Percentiles rank a stretch among this genome's conserved stretches.
phyloP scores from a whole-genome alignment of 2,113 vertebrate species.

The Pipra filicauda region DNA sequence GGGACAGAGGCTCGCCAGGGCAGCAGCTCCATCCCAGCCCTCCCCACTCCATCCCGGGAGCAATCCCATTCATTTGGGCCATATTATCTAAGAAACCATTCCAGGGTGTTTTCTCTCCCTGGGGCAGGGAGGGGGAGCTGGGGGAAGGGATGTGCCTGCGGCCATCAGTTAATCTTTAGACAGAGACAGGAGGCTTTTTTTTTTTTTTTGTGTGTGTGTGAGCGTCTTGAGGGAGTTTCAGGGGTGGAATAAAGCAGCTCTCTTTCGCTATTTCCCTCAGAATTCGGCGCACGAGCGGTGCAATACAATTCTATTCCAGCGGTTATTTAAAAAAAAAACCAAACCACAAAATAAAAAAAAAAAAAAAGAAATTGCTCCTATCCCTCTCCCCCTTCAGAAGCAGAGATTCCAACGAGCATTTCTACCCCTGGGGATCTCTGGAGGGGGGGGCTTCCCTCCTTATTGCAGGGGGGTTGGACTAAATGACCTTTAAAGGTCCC shows the following conservation, averaged over 20 bases:
- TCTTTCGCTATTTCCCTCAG: not conserved
- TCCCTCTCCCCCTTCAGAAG: not conserved
- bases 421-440: not conserved
- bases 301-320: not conserved
- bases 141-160: constrained; percentile 64
- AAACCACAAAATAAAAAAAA: not conserved
- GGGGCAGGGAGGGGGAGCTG: constrained; percentile 44
- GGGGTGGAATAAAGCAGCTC: constrained; percentile 12
- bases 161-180: constrained; percentile 68
- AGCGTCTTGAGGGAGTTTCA: constrained; percentile 27
- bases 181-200: constrained; percentile 62
- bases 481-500: not conserved
- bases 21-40: not conserved
- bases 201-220: not conserved
- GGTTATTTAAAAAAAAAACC: not conserved
- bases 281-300: not conserved
- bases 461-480: not conserved
- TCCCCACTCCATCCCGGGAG: not conserved
- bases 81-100: constrained; percentile 41
- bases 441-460: not conserved
- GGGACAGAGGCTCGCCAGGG: not conserved
- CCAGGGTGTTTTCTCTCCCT: constrained; percentile 57
- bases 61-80: constrained; percentile 48
- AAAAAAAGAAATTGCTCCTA: not conserved
- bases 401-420: not conserved